These are phyloP conservation scores for Calliopum simillimum DNA, from an alignment of 2,888 invertebrate genomes.

Conservation along the genomic window DNA sequence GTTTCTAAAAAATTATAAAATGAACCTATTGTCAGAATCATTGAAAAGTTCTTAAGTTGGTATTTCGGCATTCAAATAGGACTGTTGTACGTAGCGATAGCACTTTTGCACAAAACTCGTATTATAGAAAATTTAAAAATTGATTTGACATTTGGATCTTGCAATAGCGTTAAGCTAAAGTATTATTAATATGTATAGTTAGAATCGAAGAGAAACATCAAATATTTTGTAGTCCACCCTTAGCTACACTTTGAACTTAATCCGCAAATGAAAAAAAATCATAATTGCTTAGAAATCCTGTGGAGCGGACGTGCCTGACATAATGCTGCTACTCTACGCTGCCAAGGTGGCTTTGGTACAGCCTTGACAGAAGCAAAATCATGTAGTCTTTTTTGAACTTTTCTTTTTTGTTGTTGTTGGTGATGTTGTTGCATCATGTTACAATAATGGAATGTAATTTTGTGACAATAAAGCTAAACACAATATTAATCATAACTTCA, in stretches of 20 bases:
- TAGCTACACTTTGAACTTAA: background rate
- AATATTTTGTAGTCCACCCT: too few relatives aligned
- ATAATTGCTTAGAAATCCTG: slow-evolving; percentile 22
- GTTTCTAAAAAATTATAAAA: too few relatives aligned
- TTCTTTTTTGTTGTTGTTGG: slow-evolving; percentile 5
- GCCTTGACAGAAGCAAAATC: background rate
- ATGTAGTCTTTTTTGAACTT: background rate
- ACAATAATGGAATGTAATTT: slow-evolving; percentile 29
- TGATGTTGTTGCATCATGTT: slow-evolving; percentile 4
- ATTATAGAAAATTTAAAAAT: too few relatives aligned
- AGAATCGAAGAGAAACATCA: too few relatives aligned
- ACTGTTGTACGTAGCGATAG: too few relatives aligned
- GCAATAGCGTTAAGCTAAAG: too few relatives aligned
- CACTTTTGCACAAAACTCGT: too few relatives aligned
- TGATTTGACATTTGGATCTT: too few relatives aligned
- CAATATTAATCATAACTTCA: slow-evolving; percentile 28
- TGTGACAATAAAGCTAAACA: slow-evolving; percentile 30
- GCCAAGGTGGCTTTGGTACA: background rate
- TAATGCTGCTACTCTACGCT: background rate
- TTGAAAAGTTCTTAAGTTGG: too few relatives aligned
- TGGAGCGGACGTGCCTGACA: slow-evolving; percentile 8
- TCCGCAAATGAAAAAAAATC: slow-evolving; percentile 10
- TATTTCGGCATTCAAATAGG: too few relatives aligned
- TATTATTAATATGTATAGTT: too few relatives aligned
- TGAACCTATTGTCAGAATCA: too few relatives aligned